Conservation (phyloP, 1,140 invertebrate species). For the Drosophila nigrodunni region DNA sequence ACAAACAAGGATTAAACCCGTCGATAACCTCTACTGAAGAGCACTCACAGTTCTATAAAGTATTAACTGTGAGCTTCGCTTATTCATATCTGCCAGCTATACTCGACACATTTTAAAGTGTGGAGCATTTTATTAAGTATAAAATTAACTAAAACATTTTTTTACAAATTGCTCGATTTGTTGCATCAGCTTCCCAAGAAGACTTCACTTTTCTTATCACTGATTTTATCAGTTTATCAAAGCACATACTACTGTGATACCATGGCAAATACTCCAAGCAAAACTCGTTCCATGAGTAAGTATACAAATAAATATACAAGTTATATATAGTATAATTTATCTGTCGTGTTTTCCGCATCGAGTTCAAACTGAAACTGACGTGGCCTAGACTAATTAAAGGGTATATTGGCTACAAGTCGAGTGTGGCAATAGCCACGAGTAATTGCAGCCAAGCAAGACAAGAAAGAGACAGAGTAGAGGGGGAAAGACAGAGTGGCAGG, state of each 20-base stretch:
- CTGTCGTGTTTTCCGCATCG: conserved; percentile 38
- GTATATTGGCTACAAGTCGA: conserved; percentile 18
- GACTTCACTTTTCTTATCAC: conserved; percentile 30
- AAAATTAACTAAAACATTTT: too few species aligned
- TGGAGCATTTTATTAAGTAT: too few species aligned
- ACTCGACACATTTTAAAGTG: too few species aligned
- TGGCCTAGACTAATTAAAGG: conserved; percentile 27
- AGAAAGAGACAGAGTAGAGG: too few species aligned
- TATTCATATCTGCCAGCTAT: too few species aligned
- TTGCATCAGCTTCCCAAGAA: conserved; percentile 17
- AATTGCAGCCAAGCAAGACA: conserved; percentile 6
- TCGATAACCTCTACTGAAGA: neutral
- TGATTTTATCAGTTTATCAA: neutral
- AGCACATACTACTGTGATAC: neutral
- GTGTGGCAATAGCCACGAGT: conserved; percentile 8
- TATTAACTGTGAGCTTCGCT: too few species aligned
- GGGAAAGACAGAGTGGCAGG: too few species aligned
- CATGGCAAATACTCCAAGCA: neutral
- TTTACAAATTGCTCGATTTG: neutral
- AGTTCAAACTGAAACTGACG: conserved; percentile 24
- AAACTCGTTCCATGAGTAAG: too few species aligned
- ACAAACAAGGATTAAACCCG: neutral
- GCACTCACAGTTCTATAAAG: too few species aligned
- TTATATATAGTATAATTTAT: neutral
- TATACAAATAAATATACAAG: too few species aligned